These are phyloP conservation scores for Orestias chungarensis DNA, from an alignment of 2,797 vertebrate species.

Conservation along the genomic window DNA sequence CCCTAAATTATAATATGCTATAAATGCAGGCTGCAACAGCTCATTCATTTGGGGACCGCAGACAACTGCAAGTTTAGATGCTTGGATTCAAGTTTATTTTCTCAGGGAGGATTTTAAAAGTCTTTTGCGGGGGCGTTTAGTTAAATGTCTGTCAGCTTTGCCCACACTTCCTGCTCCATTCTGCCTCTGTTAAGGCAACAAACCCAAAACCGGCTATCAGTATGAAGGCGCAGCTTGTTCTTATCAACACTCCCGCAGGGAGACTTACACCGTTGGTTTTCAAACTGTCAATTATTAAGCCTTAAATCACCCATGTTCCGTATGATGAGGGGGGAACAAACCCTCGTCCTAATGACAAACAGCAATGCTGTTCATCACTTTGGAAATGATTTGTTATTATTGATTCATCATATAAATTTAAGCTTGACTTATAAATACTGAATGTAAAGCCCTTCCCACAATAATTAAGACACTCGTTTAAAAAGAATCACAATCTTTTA, in stretches of 20 bases:
- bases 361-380: conserved; percentile 47
- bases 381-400: conserved; percentile 52
- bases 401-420: conserved; percentile 27
- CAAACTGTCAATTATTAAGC: conserved; percentile 50
- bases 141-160: conserved; percentile 55
- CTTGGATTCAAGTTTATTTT: conserved; percentile 63
- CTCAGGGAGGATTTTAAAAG: conserved; percentile 36
- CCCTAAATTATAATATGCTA: conserved; percentile 53
- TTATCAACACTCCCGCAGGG: conserved; percentile 56
- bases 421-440: conserved; percentile 31
- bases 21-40: conserved; percentile 29
- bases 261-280: conserved; percentile 53
- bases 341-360: conserved; percentile 62
- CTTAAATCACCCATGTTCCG: conserved; percentile 51
- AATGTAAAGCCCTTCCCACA: conserved; percentile 24
- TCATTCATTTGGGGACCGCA: conserved; percentile 65
- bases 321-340: conserved; percentile 42
- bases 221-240: conserved; percentile 60
- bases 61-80: conserved; percentile 39
- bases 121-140: conserved; percentile 43
- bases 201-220: conserved; percentile 55
- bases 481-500: conserved; percentile 33
- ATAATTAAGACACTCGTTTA: conserved; percentile 37
- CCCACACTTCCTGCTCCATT: conserved; percentile 63
- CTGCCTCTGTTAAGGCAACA: conserved; percentile 39